Conservation (phyloP, 2,888 invertebrate genomes). For the Acronicta alni region DNA sequence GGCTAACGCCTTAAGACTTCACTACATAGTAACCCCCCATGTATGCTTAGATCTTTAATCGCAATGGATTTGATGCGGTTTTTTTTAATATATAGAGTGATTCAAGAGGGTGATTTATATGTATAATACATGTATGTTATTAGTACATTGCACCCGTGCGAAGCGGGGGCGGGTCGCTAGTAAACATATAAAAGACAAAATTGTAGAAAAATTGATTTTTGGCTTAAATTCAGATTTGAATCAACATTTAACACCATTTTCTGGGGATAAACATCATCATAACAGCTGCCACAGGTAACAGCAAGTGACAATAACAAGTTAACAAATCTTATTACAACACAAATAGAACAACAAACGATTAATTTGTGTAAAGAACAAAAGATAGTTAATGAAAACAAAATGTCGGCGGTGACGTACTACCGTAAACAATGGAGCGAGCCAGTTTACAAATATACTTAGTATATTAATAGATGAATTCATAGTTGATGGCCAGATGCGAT, state of each 20-base stretch:
- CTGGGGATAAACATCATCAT: background rate
- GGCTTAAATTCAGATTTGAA: too few relatives aligned
- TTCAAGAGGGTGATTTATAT: too few relatives aligned
- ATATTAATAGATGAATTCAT: constrained; percentile 39
- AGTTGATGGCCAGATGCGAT: constrained; percentile 29
- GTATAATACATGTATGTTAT: too few relatives aligned
- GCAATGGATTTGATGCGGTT: too few relatives aligned
- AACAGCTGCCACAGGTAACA: constrained; percentile 19
- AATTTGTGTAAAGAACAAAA: constrained; percentile 51
- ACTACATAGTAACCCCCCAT: too few relatives aligned
- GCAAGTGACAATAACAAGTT: constrained; percentile 24
- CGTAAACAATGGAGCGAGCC: constrained; percentile 51
- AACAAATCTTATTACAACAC: constrained; percentile 20
- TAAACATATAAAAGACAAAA: too few relatives aligned
- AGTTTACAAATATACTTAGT: constrained; percentile 36
- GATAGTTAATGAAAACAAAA: constrained; percentile 50
- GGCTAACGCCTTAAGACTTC: too few relatives aligned
- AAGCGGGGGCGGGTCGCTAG: too few relatives aligned
- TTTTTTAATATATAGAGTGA: too few relatives aligned
- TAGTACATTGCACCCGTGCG: too few relatives aligned
- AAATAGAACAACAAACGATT: constrained; percentile 30
- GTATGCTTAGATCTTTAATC: too few relatives aligned
- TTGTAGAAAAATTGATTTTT: too few relatives aligned
- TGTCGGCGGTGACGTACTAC: constrained; percentile 41
- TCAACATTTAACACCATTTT: background rate